Evolutionary conservation across 2,113 vertebrate species (phyloP).

Genomic region (Camelus dromedarius): DNA sequence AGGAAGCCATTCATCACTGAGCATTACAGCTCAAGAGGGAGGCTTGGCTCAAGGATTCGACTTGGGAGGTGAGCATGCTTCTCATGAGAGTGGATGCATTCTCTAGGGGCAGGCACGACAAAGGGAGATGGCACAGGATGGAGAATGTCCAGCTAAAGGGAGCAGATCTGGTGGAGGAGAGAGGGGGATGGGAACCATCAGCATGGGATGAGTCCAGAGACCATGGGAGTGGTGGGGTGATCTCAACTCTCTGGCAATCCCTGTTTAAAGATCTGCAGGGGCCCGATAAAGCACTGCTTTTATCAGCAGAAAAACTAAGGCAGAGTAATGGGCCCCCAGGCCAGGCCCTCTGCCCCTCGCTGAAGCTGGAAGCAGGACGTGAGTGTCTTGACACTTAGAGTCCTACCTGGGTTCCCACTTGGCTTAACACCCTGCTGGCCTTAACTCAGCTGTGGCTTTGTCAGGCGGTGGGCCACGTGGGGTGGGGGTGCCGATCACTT

Average conservation of each 20-base stretch:
- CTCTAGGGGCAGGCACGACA: neutral
- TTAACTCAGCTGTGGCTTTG: neutral
- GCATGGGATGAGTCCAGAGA: neutral
- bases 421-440: neutral
- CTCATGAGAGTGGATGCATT: rapidly evolving
- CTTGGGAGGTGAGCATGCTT: neutral
- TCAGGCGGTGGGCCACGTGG: rapidly evolving
- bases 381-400: neutral
- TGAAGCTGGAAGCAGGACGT: neutral
- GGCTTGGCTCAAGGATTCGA: neutral
- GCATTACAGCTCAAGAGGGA: neutral
- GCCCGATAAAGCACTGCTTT: neutral
- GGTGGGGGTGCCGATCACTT: neutral
- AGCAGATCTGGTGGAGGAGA: neutral
- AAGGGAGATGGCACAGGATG: neutral
- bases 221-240: neutral
- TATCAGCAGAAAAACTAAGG: neutral
- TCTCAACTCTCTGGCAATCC: too few relatives aligned
- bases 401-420: neutral
- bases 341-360: too few relatives aligned
- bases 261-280: neutral
- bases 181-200: neutral
- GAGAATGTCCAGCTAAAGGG: neutral
- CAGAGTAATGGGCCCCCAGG: neutral
- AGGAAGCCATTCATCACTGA: neutral